Evolutionary conservation across 2,113 vertebrate species (phyloP).

Genomic region (Xiphorhynchus elegans): DNA sequence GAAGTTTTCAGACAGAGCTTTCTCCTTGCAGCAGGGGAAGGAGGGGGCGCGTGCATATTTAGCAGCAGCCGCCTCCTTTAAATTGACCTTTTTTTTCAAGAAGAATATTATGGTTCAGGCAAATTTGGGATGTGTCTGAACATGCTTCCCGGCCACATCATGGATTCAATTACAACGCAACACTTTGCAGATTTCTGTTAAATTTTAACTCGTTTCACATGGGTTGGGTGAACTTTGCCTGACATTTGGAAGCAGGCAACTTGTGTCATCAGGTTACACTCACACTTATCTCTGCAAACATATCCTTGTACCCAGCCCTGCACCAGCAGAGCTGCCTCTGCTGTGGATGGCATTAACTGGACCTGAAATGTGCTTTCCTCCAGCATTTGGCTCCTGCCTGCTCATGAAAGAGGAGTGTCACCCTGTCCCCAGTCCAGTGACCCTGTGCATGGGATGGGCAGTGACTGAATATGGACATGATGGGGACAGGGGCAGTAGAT

Average conservation of each 20-base stretch:
- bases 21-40: conserved; percentile 15
- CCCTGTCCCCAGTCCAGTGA: not conserved
- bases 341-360: conserved; percentile 32
- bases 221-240: conserved; percentile 72
- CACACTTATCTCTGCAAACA: conserved; percentile 69
- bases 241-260: conserved; percentile 74
- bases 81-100: not conserved
- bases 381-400: not conserved
- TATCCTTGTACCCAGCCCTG: conserved; percentile 57
- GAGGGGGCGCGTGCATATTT: not conserved
- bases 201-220: conserved; percentile 76
- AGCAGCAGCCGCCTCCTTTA: not conserved
- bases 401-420: not conserved
- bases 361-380: conserved; percentile 48
- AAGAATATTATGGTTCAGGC: not conserved
- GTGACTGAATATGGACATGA: rapidly evolving
- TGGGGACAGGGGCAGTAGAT: not conserved
- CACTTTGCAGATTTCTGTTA: conserved; percentile 59
- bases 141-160: not conserved
- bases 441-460: rapidly evolving
- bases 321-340: not conserved
- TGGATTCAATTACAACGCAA: conserved; percentile 34
- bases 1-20: conserved; percentile 29
- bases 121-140: conserved; percentile 28
- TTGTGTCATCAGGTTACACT: conserved; percentile 76